Conservation (phyloP, 64 coral and sea anemone genomes). For the Actinia tenebrosa region DNA sequence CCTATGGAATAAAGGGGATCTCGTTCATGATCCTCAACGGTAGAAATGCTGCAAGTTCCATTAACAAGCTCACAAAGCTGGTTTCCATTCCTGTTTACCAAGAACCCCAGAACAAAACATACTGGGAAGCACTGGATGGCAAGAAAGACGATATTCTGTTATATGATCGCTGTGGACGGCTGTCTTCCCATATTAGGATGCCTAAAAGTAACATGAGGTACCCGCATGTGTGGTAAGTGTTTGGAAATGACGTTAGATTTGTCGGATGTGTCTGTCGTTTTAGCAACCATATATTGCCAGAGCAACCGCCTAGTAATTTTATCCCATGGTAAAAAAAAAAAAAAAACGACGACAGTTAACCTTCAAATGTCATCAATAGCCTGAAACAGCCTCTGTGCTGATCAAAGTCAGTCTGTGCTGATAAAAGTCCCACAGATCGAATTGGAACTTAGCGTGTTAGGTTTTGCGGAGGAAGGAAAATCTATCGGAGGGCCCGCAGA, state of each 20-base stretch:
- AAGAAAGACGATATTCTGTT: constrained; percentile 53
- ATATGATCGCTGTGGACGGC: constrained; percentile 46
- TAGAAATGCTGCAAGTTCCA: not conserved
- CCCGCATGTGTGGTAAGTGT: not conserved
- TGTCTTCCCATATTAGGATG: constrained; percentile 34
- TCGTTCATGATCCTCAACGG: constrained; percentile 17
- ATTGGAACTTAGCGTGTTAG: too few relatives aligned
- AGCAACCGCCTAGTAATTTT: too few relatives aligned
- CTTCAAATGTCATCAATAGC: too few relatives aligned
- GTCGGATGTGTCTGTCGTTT: not conserved
- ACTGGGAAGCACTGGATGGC: constrained; percentile 34
- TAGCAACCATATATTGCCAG: not conserved
- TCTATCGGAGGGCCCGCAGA: too few relatives aligned
- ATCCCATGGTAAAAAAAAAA: too few relatives aligned
- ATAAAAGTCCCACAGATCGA: too few relatives aligned
- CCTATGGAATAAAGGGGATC: not conserved
- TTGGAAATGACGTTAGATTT: not conserved
- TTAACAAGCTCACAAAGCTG: not conserved
- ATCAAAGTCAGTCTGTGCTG: too few relatives aligned
- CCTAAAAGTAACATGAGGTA: constrained; percentile 31
- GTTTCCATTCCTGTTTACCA: constrained; percentile 53
- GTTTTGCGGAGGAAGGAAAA: too few relatives aligned
- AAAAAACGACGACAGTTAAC: too few relatives aligned
- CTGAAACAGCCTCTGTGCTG: too few relatives aligned
- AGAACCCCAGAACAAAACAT: constrained; percentile 25